Conservation (phyloP, 2,797 vertebrate species). For the Alca torda region DNA sequence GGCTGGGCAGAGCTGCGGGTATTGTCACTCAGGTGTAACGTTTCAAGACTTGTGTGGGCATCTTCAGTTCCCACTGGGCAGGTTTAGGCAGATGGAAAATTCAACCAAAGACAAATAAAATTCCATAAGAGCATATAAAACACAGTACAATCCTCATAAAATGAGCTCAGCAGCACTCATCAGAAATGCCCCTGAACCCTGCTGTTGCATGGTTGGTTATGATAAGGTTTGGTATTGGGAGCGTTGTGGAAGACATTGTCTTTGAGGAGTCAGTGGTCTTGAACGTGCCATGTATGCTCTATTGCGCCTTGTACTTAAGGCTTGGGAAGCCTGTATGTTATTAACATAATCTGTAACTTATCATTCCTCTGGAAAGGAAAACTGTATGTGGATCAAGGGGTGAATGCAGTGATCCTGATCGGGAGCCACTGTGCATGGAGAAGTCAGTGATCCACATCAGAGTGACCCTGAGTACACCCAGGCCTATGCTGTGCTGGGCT, state of each 20-base stretch:
- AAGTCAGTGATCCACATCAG: not conserved
- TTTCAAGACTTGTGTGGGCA: conserved; percentile 28
- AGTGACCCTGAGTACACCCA: not conserved
- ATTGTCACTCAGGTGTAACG: not conserved
- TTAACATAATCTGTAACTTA: conserved; percentile 42
- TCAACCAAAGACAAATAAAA: conserved; percentile 22
- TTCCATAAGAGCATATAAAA: conserved; percentile 6
- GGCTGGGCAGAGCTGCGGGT: not conserved
- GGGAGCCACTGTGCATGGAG: not conserved
- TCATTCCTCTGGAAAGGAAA: not conserved
- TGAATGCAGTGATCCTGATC: not conserved
- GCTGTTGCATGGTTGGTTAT: not conserved
- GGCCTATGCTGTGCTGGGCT: not conserved
- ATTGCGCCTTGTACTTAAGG: not conserved
- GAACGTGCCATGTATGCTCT: not conserved
- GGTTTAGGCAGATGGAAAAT: conserved; percentile 47
- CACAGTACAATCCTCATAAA: not conserved
- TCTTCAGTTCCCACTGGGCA: conserved; percentile 10
- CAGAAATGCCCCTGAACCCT: not conserved
- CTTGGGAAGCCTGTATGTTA: not conserved
- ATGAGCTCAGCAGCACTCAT: not conserved
- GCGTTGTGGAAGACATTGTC: not conserved
- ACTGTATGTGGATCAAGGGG: not conserved
- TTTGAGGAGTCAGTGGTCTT: not conserved
- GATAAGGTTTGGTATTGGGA: not conserved